Evolutionary conservation across 2,797 vertebrate genomes (phyloP), one percentile per base, ranked within the genome.

Genomic region (Urosaurus nigricauda): DNA sequence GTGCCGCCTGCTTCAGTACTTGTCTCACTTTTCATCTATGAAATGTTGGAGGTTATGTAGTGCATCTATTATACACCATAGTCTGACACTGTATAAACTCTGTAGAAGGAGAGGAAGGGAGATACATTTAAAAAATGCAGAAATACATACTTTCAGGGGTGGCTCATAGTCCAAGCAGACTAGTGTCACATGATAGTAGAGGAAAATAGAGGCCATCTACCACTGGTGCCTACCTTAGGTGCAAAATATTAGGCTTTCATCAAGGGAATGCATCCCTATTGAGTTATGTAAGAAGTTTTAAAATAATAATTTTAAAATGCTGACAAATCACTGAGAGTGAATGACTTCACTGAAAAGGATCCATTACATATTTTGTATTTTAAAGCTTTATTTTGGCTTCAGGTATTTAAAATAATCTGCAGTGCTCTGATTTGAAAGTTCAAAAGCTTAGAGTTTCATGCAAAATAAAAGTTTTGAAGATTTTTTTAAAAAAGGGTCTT

Each of bases 391-490:
- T 90, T 94, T 91, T 91, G 87, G 14, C 53, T 90, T 90, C 82
- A 14, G 83, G 29, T 91, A 75, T 94, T 94, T 94, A 90, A 95
- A 83, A 4, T 89, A 82, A 5, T 88, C 60, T 88, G 8, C 60
- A 24, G 8, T 90, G 2, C 89, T 93, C 86, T 89, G 85, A 93
- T 90, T 89, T 91, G 84, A 93, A 93, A 80, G 77, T 94, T 90
- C 71, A 81, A 56, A 93, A 92, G 74, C 29, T 88, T 87, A 88
- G 26, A 4, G 3, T 85, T 70, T 89, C 88, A 70, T 83, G 43
- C 14, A 35, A 74, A 74, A 86, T 29, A 71, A 73, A 78, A 92
- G 26, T 80, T 86, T 91, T 81, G 84, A 65, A 83, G 19, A 73
- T 84, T 92, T 89, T 89, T 78, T 87, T 29, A 24, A n/a, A 79